A percentile compares a stretch with the other conserved stretches of the same genome.
Conservation (phyloP, 2,888 invertebrate genomes). For the Leptinotarsa peninsularis region DNA sequence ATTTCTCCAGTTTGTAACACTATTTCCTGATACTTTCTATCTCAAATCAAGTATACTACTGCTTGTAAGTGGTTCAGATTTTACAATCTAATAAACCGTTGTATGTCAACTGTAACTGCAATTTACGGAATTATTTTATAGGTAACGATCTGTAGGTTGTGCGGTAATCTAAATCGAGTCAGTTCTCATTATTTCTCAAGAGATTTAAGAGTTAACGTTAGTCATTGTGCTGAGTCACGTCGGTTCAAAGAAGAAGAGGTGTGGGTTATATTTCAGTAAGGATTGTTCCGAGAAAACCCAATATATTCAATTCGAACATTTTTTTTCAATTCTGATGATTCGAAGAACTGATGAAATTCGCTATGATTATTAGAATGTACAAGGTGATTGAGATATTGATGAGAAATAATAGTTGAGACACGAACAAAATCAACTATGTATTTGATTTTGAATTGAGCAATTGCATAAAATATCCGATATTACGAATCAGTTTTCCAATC, state of each 20-base stretch:
- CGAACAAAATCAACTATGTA: neutral
- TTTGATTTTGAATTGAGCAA: too few relatives aligned
- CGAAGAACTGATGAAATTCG: neutral
- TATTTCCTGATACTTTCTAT: neutral
- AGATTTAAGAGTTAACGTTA: neutral
- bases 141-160: conserved; percentile 21
- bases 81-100: conserved; percentile 2
- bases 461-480: too few relatives aligned
- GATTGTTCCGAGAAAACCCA: conserved; percentile 10
- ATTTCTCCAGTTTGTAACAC: neutral
- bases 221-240: conserved; percentile 13
- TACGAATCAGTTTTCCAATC: too few relatives aligned
- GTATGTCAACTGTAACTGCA: conserved; percentile 17
- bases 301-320: neutral
- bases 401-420: neutral
- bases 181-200: neutral
- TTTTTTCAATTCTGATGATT: neutral
- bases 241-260: neutral
- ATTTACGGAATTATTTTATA: conserved; percentile 19
- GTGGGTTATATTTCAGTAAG: neutral
- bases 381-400: neutral
- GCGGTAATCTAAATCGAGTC: conserved; percentile 16
- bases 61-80: conserved; percentile 1
- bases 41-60: neutral
- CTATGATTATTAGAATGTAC: neutral